These are phyloP conservation scores for Anthopleura sola DNA, from an alignment of 64 coral and sea anemone species.

Conservation along the genomic window DNA sequence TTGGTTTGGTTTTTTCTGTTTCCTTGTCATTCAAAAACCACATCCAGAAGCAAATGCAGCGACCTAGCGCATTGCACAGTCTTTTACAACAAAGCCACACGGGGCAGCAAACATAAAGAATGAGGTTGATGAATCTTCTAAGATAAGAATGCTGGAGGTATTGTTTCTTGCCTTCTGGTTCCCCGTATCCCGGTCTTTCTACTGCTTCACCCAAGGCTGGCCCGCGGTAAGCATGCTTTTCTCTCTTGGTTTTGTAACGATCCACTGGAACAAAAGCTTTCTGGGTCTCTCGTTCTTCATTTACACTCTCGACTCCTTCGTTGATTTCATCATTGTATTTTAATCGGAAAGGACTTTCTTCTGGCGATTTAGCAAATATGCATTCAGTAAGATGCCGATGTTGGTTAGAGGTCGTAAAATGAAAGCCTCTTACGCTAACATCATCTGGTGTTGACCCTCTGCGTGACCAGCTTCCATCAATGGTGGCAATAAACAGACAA, in stretches of 20 bases:
- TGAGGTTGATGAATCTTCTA: too few species aligned
- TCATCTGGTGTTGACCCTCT: not conserved
- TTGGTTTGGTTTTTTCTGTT: too few species aligned
- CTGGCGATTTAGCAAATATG: not conserved
- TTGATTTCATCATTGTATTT: not conserved
- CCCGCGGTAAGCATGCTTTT: too few species aligned
- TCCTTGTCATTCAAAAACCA: too few species aligned
- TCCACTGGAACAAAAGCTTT: not conserved
- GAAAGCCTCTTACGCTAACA: not conserved
- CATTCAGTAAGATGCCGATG: not conserved
- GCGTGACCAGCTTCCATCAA: not conserved
- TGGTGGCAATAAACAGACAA: conserved; percentile 46
- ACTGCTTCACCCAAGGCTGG: too few species aligned
- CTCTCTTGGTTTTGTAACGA: too few species aligned
- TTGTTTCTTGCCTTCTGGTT: too few species aligned
- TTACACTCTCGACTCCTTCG: not conserved
- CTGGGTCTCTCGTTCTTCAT: not conserved
- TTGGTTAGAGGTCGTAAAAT: not conserved
- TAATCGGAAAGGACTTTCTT: not conserved
- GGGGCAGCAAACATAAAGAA: too few species aligned
- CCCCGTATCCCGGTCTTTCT: not conserved
- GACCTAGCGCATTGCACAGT: too few species aligned
- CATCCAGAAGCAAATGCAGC: not conserved
- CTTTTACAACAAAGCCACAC: too few species aligned
- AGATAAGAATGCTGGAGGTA: too few species aligned